A percentile compares a stretch with the other conserved stretches of the same genome.
Conservation (phyloP, 2,888 invertebrate species). For the Drosophila histrio region DNA sequence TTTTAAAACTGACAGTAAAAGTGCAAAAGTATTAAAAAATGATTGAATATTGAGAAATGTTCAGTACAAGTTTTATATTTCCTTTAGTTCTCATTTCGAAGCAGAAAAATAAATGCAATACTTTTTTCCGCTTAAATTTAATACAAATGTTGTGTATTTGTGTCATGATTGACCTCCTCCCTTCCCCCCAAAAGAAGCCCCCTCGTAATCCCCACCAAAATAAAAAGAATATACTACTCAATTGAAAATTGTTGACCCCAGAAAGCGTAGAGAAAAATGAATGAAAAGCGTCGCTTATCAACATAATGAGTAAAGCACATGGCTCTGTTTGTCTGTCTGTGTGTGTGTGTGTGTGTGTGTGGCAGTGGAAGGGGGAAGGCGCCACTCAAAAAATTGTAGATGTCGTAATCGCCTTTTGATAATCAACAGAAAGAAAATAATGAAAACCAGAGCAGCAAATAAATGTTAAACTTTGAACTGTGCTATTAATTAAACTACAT, state of each 20-base stretch:
- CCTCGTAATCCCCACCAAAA: neutral
- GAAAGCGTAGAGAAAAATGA: constrained; percentile 32
- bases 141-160: constrained; percentile 7
- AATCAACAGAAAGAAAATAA: constrained; percentile 44
- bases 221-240: constrained; percentile 10
- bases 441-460: constrained; percentile 31
- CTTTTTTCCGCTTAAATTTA: neutral
- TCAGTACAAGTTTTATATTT: too few species aligned
- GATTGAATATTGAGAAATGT: neutral
- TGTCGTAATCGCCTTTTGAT: constrained; percentile 71
- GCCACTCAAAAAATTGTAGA: constrained; percentile 54
- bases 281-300: constrained; percentile 58
- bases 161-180: constrained; percentile 5
- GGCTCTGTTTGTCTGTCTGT: constrained; percentile 3
- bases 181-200: neutral
- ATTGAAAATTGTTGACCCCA: constrained; percentile 34
- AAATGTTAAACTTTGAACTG: constrained; percentile 78
- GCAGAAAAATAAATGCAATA: too few species aligned
- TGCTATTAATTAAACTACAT: constrained; percentile 72
- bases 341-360: constrained; percentile 8
- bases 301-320: constrained; percentile 35
- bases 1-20: neutral
- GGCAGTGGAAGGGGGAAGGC: neutral
- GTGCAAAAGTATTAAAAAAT: neutral
- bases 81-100: too few species aligned